These are phyloP conservation scores for Solenopsis fugax DNA, from an alignment of 1,140 invertebrate genomes.

Conservation along the genomic window DNA sequence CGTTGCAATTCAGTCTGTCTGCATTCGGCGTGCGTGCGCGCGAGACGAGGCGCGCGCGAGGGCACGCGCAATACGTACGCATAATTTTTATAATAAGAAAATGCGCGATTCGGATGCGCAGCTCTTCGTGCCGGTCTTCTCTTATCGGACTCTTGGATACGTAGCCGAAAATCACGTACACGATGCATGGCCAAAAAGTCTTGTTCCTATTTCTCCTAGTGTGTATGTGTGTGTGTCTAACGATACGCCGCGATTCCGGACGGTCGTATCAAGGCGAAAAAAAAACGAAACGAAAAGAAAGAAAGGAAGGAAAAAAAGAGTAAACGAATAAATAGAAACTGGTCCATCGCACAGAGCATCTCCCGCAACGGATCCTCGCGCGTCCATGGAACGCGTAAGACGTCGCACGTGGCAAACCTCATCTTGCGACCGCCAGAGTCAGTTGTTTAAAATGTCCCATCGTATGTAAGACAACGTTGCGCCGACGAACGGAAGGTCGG, in stretches of 20 bases:
- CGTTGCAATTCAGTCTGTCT: neutral
- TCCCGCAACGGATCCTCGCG: constrained; percentile 21
- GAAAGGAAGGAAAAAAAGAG: neutral
- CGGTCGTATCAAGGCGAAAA: constrained; percentile 28
- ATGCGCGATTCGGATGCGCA: constrained; percentile 51
- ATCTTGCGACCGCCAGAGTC: constrained; percentile 59
- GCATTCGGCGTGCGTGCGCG: neutral
- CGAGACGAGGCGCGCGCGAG: neutral
- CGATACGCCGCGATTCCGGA: constrained; percentile 58
- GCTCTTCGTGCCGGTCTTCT: constrained; percentile 37
- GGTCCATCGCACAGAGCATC: constrained; percentile 40
- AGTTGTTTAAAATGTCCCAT: constrained; percentile 54
- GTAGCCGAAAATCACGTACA: constrained; percentile 49
- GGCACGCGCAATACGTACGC: constrained; percentile 5
- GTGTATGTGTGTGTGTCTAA: constrained; percentile 60
- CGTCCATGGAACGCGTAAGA: constrained; percentile 21
- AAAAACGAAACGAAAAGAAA: constrained; percentile 19
- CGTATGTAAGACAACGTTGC: constrained; percentile 34
- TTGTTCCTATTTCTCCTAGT: constrained; percentile 79
- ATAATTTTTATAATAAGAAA: constrained; percentile 69
- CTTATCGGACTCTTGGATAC: constrained; percentile 50
- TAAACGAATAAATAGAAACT: constrained; percentile 35
- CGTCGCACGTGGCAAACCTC: constrained; percentile 43
- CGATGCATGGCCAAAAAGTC: constrained; percentile 75
- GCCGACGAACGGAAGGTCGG: constrained; percentile 55